Conservation (phyloP, 2,113 vertebrate genomes). For the Brevimyrus niger region DNA sequence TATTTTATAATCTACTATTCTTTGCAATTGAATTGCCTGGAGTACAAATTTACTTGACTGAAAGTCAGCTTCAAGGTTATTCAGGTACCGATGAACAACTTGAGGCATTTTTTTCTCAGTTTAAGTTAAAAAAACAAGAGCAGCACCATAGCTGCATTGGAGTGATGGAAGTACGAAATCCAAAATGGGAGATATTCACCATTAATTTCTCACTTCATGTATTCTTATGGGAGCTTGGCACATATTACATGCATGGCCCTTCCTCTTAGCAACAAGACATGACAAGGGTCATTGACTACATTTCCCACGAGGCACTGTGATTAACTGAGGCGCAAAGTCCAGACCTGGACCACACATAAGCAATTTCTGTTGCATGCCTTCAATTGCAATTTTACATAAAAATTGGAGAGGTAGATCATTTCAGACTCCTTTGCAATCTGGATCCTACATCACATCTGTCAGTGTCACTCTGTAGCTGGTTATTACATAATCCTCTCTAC, state of each 20-base stretch:
- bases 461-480: background rate
- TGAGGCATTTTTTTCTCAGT: background rate
- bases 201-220: background rate
- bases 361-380: background rate
- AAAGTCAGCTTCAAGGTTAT: background rate
- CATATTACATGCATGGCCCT: background rate
- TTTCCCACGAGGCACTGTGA: background rate
- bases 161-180: background rate
- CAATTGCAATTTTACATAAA: background rate
- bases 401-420: background rate
- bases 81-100: background rate
- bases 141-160: background rate
- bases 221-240: background rate
- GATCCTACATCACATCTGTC: conserved; percentile 1
- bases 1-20: background rate
- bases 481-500: background rate
- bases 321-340: background rate
- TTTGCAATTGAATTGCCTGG: background rate
- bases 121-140: background rate
- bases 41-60: background rate
- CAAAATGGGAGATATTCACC: background rate
- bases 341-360: background rate
- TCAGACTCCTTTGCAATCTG: background rate
- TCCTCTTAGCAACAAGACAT: background rate
- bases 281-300: background rate